Conservation (phyloP, 1,140 invertebrate genomes). For the Venturia canescens region DNA sequence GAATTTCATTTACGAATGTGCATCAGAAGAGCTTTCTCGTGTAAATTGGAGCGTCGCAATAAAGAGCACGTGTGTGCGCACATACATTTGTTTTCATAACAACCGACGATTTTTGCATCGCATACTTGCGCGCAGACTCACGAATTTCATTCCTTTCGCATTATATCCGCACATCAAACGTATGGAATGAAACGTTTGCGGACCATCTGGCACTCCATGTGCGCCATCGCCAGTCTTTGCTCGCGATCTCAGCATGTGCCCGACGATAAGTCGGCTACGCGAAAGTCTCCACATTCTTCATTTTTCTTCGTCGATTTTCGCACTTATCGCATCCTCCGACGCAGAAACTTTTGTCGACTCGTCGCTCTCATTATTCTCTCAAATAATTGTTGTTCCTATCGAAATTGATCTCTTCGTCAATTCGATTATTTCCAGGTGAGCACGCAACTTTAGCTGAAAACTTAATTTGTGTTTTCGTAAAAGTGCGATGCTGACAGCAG, state of each 20-base stretch:
- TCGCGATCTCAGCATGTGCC: slow-evolving; percentile 33
- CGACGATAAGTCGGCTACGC: background rate
- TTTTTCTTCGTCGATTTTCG: slow-evolving; percentile 26
- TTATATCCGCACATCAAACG: slow-evolving; percentile 16
- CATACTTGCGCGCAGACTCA: background rate
- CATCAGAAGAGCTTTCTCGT: background rate
- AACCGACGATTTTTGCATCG: background rate
- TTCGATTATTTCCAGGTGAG: too few species aligned
- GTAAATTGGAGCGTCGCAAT: background rate
- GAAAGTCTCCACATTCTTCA: background rate
- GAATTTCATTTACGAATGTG: background rate
- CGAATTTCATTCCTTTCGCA: slow-evolving; percentile 10
- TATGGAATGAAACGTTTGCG: slow-evolving; percentile 56
- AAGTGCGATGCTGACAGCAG: too few species aligned
- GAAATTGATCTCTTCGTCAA: too few species aligned
- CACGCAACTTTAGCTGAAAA: too few species aligned
- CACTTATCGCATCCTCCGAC: background rate
- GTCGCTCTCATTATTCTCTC: background rate
- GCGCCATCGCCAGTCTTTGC: slow-evolving; percentile 51
- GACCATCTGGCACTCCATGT: slow-evolving; percentile 71
- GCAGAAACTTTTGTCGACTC: background rate
- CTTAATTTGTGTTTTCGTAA: too few species aligned
- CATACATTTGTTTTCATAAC: background rate
- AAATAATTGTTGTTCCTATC: background rate
- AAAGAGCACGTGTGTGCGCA: background rate